Percentiles rank a stretch among this genome's conserved stretches.
These are phyloP conservation scores for Megalops atlanticus DNA, from an alignment of 2,113 vertebrate species.

Conservation along the genomic window DNA sequence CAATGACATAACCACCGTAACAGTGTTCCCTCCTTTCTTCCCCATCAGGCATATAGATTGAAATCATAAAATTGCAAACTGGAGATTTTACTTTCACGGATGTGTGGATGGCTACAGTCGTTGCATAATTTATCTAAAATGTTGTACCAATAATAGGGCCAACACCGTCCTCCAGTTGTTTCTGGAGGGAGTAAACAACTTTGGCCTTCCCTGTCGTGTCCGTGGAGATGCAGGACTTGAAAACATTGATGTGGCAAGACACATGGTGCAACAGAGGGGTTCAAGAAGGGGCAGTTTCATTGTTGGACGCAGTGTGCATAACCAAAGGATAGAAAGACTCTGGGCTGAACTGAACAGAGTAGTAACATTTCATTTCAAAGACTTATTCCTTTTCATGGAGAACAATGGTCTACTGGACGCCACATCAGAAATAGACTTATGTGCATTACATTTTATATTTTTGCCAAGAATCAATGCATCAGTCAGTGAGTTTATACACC, in stretches of 20 bases:
- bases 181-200: background rate
- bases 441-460: background rate
- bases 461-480: too few relatives aligned
- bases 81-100: background rate
- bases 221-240: slow-evolving; percentile 3
- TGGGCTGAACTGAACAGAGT: slow-evolving; percentile 10
- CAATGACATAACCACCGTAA: too few relatives aligned
- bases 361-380: background rate
- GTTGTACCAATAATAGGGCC: background rate
- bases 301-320: too few relatives aligned
- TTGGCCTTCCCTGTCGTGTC: background rate
- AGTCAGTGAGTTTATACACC: too few relatives aligned
- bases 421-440: background rate
- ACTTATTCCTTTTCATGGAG: background rate
- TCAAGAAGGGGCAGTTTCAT: background rate
- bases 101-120: background rate
- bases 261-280: background rate
- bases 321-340: slow-evolving; percentile 6
- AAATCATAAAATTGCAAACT: background rate
- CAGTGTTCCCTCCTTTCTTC: too few relatives aligned
- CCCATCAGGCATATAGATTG: background rate
- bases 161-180: background rate
- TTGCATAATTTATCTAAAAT: slow-evolving; percentile 7
- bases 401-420: background rate
- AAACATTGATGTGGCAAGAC: background rate